Evolutionary conservation across 2,888 invertebrate species (phyloP).

Genomic region (Brachypalpus laphriformis): DNA sequence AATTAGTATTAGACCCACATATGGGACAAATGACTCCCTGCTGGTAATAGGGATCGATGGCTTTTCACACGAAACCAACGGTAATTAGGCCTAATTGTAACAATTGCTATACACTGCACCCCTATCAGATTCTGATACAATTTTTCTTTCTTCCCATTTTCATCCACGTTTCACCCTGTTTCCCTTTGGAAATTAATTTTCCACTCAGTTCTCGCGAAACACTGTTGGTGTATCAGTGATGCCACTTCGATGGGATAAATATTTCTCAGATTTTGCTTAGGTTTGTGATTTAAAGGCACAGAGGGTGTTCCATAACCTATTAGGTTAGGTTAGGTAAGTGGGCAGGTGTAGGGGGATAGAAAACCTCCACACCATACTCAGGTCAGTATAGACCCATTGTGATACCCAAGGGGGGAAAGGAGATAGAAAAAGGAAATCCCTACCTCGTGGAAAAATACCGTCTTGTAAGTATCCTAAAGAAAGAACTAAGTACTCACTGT

Average conservation of each 20-base stretch:
- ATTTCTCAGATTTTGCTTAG: not conserved
- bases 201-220: not conserved
- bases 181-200: constrained; percentile 11
- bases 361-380: no score
- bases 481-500: no score
- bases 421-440: no score
- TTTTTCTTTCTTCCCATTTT: not conserved
- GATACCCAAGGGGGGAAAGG: no score
- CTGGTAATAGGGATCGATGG: constrained; percentile 38
- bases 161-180: not conserved
- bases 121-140: constrained; percentile 8
- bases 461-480: no score
- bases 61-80: constrained; percentile 4
- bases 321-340: no score
- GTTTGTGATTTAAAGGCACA: no score
- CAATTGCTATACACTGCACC: constrained; percentile 46
- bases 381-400: no score
- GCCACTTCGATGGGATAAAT: constrained; percentile 13
- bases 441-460: no score
- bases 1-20: constrained; percentile 22
- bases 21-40: constrained; percentile 8
- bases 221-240: constrained; percentile 9
- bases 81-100: constrained; percentile 58
- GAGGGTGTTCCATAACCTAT: no score
- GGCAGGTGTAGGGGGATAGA: no score